A percentile compares a stretch with the other conserved stretches of the same genome.
phyloP scores from a whole-genome alignment of 2,888 invertebrate genomes.

The Oligia fasciuncula region DNA sequence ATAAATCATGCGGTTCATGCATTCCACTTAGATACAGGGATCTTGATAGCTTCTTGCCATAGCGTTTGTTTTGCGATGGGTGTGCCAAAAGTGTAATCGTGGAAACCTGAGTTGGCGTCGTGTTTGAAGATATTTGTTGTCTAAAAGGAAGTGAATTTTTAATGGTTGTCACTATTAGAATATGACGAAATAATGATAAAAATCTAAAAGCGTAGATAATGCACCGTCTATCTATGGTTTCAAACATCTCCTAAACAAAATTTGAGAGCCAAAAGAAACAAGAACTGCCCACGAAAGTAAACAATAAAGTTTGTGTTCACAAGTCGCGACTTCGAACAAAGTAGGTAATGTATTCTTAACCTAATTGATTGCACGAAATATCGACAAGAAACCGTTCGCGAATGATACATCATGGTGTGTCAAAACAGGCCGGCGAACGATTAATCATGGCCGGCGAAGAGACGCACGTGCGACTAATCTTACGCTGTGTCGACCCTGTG shows the following conservation, averaged over 20 bases:
- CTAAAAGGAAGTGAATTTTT: background rate
- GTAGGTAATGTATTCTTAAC: constrained; percentile 68
- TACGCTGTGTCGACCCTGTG: constrained; percentile 74
- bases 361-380: constrained; percentile 85
- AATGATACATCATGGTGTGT: constrained; percentile 88
- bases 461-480: constrained; percentile 82
- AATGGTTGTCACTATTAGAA: background rate
- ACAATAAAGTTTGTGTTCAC: constrained; percentile 45
- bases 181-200: no score
- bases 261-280: constrained; percentile 16
- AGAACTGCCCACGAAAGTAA: constrained; percentile 24
- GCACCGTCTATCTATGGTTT: background rate
- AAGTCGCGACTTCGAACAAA: constrained; percentile 45
- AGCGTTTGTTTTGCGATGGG: constrained; percentile 51
- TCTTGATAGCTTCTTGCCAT: constrained; percentile 64
- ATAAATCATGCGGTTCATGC: constrained; percentile 65
- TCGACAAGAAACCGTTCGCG: constrained; percentile 85
- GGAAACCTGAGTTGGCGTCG: constrained; percentile 4
- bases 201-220: background rate
- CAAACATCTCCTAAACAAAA: background rate
- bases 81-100: constrained; percentile 61
- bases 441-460: constrained; percentile 80
- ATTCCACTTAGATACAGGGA: constrained; percentile 62
- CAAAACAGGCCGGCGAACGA: constrained; percentile 82
- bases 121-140: constrained; percentile 38